Conservation (phyloP, 2,888 invertebrate species). For the Gymnoscelis rufifasciata region DNA sequence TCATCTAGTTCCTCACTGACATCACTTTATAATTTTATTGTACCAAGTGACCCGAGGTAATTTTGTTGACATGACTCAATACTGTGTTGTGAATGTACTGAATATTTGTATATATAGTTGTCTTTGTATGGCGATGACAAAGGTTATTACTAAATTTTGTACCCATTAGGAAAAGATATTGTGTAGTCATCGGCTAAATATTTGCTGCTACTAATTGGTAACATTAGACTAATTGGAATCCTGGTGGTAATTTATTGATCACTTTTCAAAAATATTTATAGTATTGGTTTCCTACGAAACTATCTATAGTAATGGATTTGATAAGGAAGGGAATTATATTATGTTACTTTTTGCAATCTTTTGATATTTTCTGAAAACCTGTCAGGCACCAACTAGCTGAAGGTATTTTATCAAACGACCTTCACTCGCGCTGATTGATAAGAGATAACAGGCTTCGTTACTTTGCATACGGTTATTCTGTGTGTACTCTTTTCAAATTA, state of each 20-base stretch:
- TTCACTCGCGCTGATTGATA: constrained; percentile 75
- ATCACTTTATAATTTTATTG: too few relatives aligned
- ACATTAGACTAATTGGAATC: neutral
- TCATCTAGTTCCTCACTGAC: too few relatives aligned
- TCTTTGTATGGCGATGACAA: too few relatives aligned
- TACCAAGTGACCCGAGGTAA: too few relatives aligned
- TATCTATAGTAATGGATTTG: neutral
- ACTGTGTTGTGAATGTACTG: neutral
- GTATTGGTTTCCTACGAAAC: too few relatives aligned
- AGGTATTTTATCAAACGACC: constrained; percentile 63
- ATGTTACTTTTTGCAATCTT: neutral
- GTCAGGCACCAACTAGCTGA: constrained; percentile 26
- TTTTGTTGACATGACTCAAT: too few relatives aligned
- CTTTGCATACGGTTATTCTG: constrained; percentile 11
- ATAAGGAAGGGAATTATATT: neutral
- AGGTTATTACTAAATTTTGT: too few relatives aligned
- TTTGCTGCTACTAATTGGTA: neutral
- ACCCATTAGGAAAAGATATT: neutral
- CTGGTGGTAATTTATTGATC: neutral
- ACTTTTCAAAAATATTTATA: too few relatives aligned
- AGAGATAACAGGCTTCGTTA: constrained; percentile 61
- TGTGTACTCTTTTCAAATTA: neutral
- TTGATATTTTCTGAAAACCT: constrained; percentile 5
- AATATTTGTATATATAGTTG: neutral
- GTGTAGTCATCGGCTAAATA: neutral